Conservation (phyloP, 1,140 invertebrate species). For the Hypothenemus hampei region DNA sequence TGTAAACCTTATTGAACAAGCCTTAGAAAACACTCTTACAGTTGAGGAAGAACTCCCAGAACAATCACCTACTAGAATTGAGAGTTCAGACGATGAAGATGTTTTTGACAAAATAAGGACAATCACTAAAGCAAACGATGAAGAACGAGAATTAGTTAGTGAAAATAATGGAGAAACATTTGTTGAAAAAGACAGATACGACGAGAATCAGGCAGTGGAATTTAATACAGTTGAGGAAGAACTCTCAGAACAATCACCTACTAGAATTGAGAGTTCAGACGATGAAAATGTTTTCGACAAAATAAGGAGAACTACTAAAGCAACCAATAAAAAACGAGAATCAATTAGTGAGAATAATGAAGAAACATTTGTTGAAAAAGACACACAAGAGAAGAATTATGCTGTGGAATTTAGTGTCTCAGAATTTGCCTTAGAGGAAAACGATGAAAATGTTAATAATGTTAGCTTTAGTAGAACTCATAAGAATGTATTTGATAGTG, state of each 20-base stretch:
- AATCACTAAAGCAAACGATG: conserved; percentile 20
- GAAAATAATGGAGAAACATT: no score
- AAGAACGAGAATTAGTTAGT: neutral
- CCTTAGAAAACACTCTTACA: conserved; percentile 45
- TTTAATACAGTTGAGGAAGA: conserved; percentile 24
- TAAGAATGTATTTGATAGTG: conserved; percentile 26
- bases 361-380: no score
- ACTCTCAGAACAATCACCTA: conserved; percentile 12
- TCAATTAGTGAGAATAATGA: neutral
- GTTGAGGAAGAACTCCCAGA: conserved; percentile 25
- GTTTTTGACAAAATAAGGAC: conserved; percentile 39
- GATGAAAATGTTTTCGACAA: neutral
- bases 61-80: conserved; percentile 10
- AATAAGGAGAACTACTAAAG: conserved; percentile 9
- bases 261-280: neutral
- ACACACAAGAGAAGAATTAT: no score
- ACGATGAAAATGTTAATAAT: no score
- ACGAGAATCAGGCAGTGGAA: no score
- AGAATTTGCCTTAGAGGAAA: conserved; percentile 24
- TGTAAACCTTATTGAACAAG: conserved; percentile 45
- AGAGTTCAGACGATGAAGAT: conserved; percentile 38
- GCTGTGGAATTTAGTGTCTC: no score
- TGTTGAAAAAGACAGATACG: no score
- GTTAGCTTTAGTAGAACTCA: conserved; percentile 8
- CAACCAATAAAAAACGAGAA: neutral